Percentiles rank a stretch among this genome's conserved stretches.
These are phyloP conservation scores for Diadromus collaris DNA, from an alignment of 2,888 invertebrate species.

Conservation along the genomic window DNA sequence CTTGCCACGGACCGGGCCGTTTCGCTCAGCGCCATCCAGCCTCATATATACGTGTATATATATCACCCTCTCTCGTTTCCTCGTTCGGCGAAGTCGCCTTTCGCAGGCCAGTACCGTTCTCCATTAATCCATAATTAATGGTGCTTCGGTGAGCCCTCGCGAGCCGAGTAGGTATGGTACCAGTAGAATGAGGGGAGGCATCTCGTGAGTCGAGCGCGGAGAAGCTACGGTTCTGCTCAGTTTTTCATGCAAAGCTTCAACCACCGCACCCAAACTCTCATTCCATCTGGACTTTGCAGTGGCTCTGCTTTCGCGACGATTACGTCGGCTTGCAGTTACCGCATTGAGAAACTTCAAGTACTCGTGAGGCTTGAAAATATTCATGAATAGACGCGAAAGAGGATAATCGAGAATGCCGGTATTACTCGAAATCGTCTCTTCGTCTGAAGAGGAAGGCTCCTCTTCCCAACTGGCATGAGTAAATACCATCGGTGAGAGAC, in stretches of 20 bases:
- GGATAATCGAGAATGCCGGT: not conserved
- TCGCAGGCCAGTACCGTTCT: conserved; percentile 29
- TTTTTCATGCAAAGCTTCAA: conserved; percentile 32
- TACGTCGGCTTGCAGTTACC: not conserved
- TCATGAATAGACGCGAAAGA: conserved; percentile 7
- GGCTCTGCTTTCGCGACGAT: conserved; percentile 20
- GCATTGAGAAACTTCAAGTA: conserved; percentile 9
- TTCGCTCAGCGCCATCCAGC: conserved; percentile 22
- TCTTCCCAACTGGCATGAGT: not conserved
- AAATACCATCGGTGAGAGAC: not conserved
- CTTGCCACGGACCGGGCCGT: not conserved
- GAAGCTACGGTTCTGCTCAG: not conserved
- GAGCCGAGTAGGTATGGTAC: not conserved
- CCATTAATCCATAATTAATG: conserved; percentile 58
- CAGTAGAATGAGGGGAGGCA: conserved; percentile 13
- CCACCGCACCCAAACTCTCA: not conserved
- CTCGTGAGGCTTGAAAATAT: conserved; percentile 20
- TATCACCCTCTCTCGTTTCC: not conserved
- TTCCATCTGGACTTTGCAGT: conserved; percentile 7
- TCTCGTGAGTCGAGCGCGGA: conserved; percentile 6
- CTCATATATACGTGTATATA: not conserved
- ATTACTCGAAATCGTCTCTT: not conserved
- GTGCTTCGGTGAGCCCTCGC: conserved; percentile 25
- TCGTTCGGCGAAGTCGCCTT: conserved; percentile 2
- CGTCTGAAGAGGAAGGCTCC: not conserved